These are phyloP conservation scores for Setophaga coronata DNA, from an alignment of 2,113 vertebrate species.

Conservation along the genomic window DNA sequence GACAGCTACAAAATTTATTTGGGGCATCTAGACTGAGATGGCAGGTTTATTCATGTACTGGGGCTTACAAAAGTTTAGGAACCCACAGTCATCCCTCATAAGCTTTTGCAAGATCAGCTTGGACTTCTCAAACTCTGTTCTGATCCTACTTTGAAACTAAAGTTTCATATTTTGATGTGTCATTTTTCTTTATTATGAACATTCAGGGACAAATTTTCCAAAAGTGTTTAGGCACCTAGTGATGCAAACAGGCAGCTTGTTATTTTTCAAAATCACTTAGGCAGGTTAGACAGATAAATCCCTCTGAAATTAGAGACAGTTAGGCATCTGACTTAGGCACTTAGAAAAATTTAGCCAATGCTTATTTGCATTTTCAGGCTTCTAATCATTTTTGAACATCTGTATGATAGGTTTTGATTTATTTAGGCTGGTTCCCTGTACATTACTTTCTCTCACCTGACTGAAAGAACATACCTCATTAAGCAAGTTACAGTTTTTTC, in stretches of 20 bases:
- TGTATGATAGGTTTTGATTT: background rate
- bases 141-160: background rate
- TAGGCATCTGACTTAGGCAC: background rate
- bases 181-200: conserved; percentile 49
- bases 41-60: background rate
- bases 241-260: background rate
- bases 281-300: conserved; percentile 20
- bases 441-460: background rate
- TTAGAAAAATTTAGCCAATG: background rate
- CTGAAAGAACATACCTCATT: background rate
- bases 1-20: background rate
- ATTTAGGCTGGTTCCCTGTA: background rate
- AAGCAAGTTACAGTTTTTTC: background rate
- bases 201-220: background rate
- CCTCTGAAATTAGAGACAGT: background rate
- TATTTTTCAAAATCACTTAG: conserved; percentile 52
- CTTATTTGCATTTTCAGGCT: conserved; percentile 13
- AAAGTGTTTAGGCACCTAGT: conserved; percentile 31
- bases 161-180: background rate
- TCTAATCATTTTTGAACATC: conserved; percentile 13
- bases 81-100: background rate
- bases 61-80: background rate
- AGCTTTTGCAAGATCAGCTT: background rate
- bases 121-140: background rate
- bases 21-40: background rate